Percentiles rank a stretch among this genome's conserved stretches.
Evolutionary conservation across 2,797 vertebrate species (phyloP).

Genomic region (Mus minutoides): DNA sequence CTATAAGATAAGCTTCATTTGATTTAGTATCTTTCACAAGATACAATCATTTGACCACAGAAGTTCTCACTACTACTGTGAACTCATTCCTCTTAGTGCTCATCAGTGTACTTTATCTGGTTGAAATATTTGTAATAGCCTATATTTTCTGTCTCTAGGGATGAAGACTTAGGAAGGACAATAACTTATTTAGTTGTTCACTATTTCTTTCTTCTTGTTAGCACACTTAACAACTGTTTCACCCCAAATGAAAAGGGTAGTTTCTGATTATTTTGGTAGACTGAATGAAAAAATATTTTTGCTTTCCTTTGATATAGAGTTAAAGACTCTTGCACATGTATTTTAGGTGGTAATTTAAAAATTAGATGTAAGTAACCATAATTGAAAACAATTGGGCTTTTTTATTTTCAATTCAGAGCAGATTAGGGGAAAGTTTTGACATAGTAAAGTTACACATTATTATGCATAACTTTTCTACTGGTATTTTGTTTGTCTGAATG

Average conservation of each 20-base stretch:
- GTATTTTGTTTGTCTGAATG: background rate
- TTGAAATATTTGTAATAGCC: constrained; percentile 56
- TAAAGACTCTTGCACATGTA: background rate
- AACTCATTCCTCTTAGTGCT: constrained; percentile 41
- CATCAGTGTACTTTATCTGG: constrained; percentile 9
- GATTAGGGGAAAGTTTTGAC: background rate
- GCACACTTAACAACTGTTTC: constrained; percentile 54
- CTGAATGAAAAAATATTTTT: constrained; percentile 4
- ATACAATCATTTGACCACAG: constrained; percentile 3
- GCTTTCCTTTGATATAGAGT: constrained; percentile 41
- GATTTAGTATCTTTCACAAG: constrained; percentile 41
- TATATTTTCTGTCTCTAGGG: constrained; percentile 50
- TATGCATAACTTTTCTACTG: constrained; percentile 9
- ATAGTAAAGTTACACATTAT: background rate
- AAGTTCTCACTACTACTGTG: constrained; percentile 30
- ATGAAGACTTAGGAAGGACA: constrained; percentile 45
- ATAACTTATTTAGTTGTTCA: constrained; percentile 59
- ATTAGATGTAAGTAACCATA: background rate
- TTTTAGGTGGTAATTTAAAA: constrained; percentile 36
- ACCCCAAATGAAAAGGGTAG: constrained; percentile 1
- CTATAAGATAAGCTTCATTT: constrained; percentile 54
- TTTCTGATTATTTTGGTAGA: constrained; percentile 30
- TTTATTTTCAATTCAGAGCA: background rate
- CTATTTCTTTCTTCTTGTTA: constrained; percentile 47
- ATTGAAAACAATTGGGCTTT: background rate